Evolutionary conservation across 2,888 invertebrate species (phyloP), one percentile per base, ranked within the genome.

Genomic region (Sminthurinus aureus): DNA sequence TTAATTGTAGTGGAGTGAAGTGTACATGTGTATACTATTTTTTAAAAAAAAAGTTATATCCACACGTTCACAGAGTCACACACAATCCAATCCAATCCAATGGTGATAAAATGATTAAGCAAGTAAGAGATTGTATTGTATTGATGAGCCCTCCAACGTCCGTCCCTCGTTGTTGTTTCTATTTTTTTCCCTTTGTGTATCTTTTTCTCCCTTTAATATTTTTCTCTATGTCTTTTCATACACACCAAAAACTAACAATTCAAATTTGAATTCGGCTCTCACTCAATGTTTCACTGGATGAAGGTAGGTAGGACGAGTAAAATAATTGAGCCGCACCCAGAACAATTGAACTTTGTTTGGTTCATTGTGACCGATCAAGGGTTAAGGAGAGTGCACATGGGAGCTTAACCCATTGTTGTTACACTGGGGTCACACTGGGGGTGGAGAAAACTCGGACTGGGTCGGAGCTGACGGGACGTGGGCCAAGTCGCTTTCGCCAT

Each of bases 401-500:
- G 20, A 83, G 79, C 80, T 85, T 85, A 85, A 76, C 85, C 85
- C 85, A 85, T 85, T 84, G 84, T 84, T 83, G 84, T 82, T 76
- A 83, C 80, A 82, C 75, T 81, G 13, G 79, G 85, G 85, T 85
- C 85, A 85, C 81, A 79, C 81, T 84, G 83, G 84, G 83, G 82
- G 79, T 83, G 82, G 84, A 83, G 84, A 81, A 84, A 84, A 81
- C 75, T 82, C 69, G 67, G 78, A 84, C 76, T 83, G 73, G 83
- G 83, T 84, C 79, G 84, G 84, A 84, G 85, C 79, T 84, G 85
- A 85, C 85, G 85, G 85, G 85, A 86, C 84, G 79, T 82, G 83
- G 87, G 85, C 85, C 85, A 84, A 85, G 84, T 66, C 81, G 81
- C 86, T 87, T 87, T 88, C 87, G 87, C 87, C 87, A 87, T 88